phyloP scores from a whole-genome alignment of 2,113 vertebrate genomes.

The Corythornis madagascariensis region DNA sequence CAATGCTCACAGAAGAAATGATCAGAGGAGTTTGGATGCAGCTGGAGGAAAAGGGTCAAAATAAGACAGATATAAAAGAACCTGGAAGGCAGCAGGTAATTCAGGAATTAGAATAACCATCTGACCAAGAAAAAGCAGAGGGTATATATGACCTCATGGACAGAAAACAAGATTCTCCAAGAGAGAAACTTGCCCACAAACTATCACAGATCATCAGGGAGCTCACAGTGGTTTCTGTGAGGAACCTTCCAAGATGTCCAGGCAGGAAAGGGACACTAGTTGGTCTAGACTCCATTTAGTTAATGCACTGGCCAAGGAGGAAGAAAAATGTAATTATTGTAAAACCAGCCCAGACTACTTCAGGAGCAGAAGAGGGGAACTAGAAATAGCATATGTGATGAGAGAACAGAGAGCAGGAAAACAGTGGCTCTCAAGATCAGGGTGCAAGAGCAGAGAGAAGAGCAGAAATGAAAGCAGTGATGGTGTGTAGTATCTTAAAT shows the following conservation, averaged over 20 bases:
- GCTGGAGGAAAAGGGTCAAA: neutral
- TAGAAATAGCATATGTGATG: neutral
- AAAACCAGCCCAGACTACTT: neutral
- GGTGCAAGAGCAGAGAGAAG: neutral
- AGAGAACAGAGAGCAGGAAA: neutral
- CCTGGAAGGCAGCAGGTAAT: neutral
- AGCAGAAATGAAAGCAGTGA: neutral
- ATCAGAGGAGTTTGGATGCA: neutral
- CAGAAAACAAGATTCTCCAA: neutral
- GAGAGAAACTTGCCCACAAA: neutral
- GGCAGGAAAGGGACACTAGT: neutral
- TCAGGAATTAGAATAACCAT: neutral
- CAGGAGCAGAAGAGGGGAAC: neutral
- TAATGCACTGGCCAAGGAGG: neutral
- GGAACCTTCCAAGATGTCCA: neutral
- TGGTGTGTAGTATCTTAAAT: neutral
- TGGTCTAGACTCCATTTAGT: neutral
- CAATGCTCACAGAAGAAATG: neutral
- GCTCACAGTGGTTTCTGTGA: neutral
- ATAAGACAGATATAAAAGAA: neutral
- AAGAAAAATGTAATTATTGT: neutral
- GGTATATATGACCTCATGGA: neutral
- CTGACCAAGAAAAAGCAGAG: neutral
- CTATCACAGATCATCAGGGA: neutral
- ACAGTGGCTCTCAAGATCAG: neutral